Base-by-base conservation (phyloP, 2,113 vertebrate genomes). In the Triplophysa rosa region DNA sequence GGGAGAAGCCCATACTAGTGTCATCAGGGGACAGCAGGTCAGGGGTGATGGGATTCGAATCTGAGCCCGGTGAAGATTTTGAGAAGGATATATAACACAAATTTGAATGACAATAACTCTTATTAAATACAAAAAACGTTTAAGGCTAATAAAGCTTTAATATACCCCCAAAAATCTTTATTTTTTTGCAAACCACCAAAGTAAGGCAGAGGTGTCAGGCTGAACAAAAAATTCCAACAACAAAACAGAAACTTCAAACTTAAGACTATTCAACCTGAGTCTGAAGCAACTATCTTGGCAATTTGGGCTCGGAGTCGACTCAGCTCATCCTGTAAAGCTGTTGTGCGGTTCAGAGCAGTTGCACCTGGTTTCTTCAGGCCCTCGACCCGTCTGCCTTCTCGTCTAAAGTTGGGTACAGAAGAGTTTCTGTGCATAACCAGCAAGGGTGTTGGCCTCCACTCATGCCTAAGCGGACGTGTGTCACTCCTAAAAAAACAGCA, bases 371-470 rank as follows among this genome's bases (percentile, higher is more conserved):
- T 99, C 90, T 93, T 97, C 73, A 98, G 87, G 75, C 94, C 95
- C 40, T 98, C 94, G 85, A 98, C 89, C 82, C 95, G 94, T 84
- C 97, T 96, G 74, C 97, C 95, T 19, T 97, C 95, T 24, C 93
- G 95, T 59, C 97, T 95, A 82, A 99, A 94, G 91, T 99, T 99
- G 83, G 98, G 98, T 78, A 99, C 98, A 0, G 98, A 99, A 9
- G 98, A 96, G 74, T 99, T 99, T 29, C 98, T 93, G 79, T 99
- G 98, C 80, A 99, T 96, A 21, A 99, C 95, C 0, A 97, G 93
- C 87, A 98, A 93, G 42, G 98, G 97, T 10, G 96, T 99, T 0
- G 98, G 98, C 83, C 97, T 94, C 98, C 98, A 99, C 58, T 97
- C 96, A 49, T 99, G 96, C 88, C 97, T 95, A 79, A 98, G 89